Conservation (phyloP, 2,888 invertebrate genomes). For the Unio pictorum region DNA sequence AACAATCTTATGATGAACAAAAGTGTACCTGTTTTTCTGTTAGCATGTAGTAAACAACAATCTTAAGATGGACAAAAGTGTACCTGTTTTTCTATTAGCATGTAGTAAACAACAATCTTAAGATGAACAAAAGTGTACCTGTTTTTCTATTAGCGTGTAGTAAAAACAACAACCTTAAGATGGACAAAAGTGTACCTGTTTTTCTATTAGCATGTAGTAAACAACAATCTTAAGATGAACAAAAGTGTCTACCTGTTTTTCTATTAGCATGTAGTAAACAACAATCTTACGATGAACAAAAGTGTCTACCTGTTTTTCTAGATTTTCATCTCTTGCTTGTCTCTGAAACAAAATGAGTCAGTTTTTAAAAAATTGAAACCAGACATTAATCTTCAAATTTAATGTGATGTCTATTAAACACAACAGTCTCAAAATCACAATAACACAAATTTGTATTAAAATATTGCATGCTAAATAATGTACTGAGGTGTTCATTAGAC, state of each 20-base stretch:
- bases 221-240: background rate
- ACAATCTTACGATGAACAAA: background rate
- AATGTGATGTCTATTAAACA: background rate
- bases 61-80: background rate
- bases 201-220: background rate
- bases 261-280: slow-evolving; percentile 12
- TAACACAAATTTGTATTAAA: no score
- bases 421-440: no score
- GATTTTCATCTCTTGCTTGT: slow-evolving; percentile 35
- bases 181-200: background rate
- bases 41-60: no score
- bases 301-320: slow-evolving; percentile 29
- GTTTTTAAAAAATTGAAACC: background rate
- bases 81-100: background rate
- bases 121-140: slow-evolving; percentile 21
- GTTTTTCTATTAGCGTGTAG: slow-evolving; percentile 26
- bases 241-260: slow-evolving; percentile 36
- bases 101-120: background rate
- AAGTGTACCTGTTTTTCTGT: background rate
- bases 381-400: background rate
- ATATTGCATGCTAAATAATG: no score
- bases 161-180: background rate
- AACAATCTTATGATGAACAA: background rate
- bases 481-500: no score
- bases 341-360: slow-evolving; percentile 37